Conservation (phyloP, 2,888 invertebrate genomes). For the Andrena camellia region DNA sequence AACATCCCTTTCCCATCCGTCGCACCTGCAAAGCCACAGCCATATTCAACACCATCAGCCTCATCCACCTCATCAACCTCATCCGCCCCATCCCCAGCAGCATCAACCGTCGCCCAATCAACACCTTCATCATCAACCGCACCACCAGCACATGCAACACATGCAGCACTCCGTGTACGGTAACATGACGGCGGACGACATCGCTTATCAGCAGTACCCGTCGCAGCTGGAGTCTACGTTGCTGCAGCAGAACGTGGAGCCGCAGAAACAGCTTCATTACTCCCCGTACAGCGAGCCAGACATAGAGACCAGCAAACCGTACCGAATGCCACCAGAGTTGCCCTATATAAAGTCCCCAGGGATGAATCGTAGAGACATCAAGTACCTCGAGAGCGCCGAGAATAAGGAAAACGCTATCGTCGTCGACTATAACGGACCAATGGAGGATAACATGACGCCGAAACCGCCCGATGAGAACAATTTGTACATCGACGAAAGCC, state of each 20-base stretch:
- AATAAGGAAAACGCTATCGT: constrained; percentile 82
- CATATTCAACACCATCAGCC: constrained; percentile 77
- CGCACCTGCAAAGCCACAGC: constrained; percentile 62
- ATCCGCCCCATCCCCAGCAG: constrained; percentile 58
- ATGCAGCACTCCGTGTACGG: constrained; percentile 76
- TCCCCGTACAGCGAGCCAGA: constrained; percentile 76
- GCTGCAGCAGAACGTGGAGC: constrained; percentile 72
- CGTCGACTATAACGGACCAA: constrained; percentile 78
- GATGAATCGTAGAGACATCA: constrained; percentile 82
- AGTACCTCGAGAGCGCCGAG: constrained; percentile 82
- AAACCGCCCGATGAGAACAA: constrained; percentile 76
- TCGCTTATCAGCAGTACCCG: constrained; percentile 75
- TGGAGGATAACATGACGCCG: constrained; percentile 74
- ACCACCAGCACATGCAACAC: constrained; percentile 69
- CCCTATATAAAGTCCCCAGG: constrained; percentile 83
- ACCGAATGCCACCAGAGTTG: constrained; percentile 81
- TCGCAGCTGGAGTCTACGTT: constrained; percentile 67
- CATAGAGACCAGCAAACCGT: constrained; percentile 76
- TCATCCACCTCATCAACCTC: constrained; percentile 73
- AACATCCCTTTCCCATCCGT: constrained; percentile 60
- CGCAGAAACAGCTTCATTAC: constrained; percentile 79
- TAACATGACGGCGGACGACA: constrained; percentile 70
- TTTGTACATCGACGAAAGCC: constrained; percentile 80
- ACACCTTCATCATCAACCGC: constrained; percentile 68
- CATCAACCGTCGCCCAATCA: constrained; percentile 65